Conservation (phyloP, 1,140 invertebrate genomes). For the Cylas formicarius region DNA sequence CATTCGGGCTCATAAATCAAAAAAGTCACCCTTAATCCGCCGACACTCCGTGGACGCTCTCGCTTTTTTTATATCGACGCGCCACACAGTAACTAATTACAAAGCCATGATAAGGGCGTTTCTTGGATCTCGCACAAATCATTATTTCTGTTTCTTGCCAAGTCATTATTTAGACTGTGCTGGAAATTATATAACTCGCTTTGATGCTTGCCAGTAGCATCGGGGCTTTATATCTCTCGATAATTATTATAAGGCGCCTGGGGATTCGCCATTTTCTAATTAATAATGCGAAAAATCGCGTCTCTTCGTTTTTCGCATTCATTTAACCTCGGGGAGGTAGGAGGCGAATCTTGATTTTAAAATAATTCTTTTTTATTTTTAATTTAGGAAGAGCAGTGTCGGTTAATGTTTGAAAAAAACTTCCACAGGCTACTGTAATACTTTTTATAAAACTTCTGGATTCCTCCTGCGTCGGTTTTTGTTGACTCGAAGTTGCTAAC, state of each 20-base stretch:
- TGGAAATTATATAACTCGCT: constrained; percentile 21
- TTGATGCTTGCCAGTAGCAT: constrained; percentile 24
- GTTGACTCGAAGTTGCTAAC: too few relatives aligned
- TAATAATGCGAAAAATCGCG: too few relatives aligned
- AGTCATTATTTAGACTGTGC: constrained; percentile 20
- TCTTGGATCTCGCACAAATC: constrained; percentile 27
- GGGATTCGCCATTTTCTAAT: too few relatives aligned
- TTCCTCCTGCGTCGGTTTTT: too few relatives aligned
- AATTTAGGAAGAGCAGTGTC: too few relatives aligned
- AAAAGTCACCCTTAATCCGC: constrained; percentile 30
- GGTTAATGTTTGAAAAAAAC: too few relatives aligned
- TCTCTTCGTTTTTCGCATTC: too few relatives aligned
- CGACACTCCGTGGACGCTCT: constrained; percentile 23
- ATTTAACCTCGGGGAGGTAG: too few relatives aligned
- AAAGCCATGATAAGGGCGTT: constrained; percentile 30
- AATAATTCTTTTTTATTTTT: too few relatives aligned
- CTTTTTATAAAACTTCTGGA: too few relatives aligned
- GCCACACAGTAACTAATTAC: constrained; percentile 29
- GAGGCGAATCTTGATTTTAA: too few relatives aligned
- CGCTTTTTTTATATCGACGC: constrained; percentile 24
- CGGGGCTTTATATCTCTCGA: constrained; percentile 16
- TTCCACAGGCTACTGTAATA: too few relatives aligned
- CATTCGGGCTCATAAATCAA: constrained; percentile 27
- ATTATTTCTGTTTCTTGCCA: constrained; percentile 24
- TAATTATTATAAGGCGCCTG: constrained; percentile 23